phyloP scores from a whole-genome alignment of 1,140 invertebrate species.

The Neotoxoptera formosana region DNA sequence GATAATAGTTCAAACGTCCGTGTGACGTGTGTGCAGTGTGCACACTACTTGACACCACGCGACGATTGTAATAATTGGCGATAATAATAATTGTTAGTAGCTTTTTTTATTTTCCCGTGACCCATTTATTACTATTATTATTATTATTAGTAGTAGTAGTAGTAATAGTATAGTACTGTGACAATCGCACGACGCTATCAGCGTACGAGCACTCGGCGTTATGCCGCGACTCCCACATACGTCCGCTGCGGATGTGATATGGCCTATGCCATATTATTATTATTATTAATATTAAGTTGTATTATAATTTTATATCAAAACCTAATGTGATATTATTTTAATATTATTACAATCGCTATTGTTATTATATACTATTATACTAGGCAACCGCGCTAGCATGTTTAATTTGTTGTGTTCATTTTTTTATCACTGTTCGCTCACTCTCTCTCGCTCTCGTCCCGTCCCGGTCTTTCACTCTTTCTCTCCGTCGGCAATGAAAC shows the following conservation, averaged over 20 bases:
- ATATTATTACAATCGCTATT: neutral
- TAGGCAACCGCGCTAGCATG: neutral
- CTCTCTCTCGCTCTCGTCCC: neutral
- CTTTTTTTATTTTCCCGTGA: neutral
- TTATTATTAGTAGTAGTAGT: neutral
- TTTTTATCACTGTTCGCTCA: neutral
- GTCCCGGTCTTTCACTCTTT: constrained; percentile 35
- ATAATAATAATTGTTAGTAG: constrained; percentile 3
- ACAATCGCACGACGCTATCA: neutral
- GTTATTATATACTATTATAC: neutral
- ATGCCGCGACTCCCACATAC: neutral
- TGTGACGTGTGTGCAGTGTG: neutral
- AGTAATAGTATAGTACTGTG: neutral
- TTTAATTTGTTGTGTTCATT: neutral
- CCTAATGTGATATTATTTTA: neutral
- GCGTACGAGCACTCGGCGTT: neutral
- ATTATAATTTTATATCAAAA: neutral
- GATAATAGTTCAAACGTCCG: neutral
- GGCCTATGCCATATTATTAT: neutral
- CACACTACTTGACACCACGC: neutral
- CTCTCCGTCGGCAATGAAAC: constrained; percentile 22
- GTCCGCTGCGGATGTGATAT: neutral
- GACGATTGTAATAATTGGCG: neutral
- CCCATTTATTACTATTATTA: constrained; percentile 16
- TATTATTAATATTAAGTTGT: neutral